Evolutionary conservation across 2,888 invertebrate species (phyloP), one percentile per base, ranked within the genome.

Genomic region (Orthosia gothica): DNA sequence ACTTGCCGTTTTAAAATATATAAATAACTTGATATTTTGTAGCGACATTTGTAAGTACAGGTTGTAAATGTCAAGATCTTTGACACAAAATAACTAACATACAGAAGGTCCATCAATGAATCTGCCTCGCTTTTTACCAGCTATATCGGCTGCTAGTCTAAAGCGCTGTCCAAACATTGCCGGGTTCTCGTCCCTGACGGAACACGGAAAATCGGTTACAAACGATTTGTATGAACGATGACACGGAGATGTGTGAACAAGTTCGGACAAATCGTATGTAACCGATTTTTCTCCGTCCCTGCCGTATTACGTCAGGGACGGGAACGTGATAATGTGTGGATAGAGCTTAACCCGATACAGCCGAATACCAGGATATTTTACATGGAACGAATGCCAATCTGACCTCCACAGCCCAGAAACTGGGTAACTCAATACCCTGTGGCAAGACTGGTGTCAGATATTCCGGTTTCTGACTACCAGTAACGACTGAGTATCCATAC

Each of bases 51-150:
- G 20, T 63, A 68, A 26, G 40, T 55, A 68, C 49, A 12, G 12
- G 26, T 54, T 0, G 26, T 18, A 64, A 81, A 81, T 68, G 83
- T 83, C 84, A 83, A 83, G 83, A 83, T 69, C 47, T 47, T 65
- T 54, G 0, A 16, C 54, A 54, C 40, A 20, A 15, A 40, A 20
- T 13, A 12, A 18, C 2, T 52, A 40, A 18, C 1, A 15, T 2
- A 18, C 58, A 79, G 47, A 71, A 79, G 57, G 3, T 40, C n/a
- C 13, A 40, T 58, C 58, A 58, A 57, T 26, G 9, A 16, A 1
- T 9, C 16, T 57, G 26, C 15, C 15, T 26, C 23, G 15, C 23
- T 9, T 57, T 15, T 57, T 58, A 3, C 13, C 32, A n/a, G n/a
- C n/a, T n/a, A n/a, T n/a, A n/a, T n/a, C n/a, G n/a, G n/a, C n/a